Evolutionary conservation across 2,888 invertebrate species (phyloP).

Genomic region (Mythimna ferrago): DNA sequence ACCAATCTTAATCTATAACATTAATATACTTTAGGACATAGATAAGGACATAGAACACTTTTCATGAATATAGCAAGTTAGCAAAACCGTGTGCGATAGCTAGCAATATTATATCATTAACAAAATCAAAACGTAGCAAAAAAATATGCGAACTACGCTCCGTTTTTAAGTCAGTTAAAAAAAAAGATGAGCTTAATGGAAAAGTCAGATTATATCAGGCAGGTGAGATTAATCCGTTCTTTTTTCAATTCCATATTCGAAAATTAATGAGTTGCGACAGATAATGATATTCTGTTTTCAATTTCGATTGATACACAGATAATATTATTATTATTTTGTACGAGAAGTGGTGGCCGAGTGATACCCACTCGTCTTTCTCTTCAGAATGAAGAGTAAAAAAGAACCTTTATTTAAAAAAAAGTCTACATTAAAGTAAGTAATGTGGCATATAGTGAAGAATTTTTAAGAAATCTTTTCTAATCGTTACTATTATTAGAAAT

Average conservation of each 20-base stretch:
- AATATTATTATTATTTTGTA: too few relatives aligned
- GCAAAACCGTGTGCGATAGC: neutral
- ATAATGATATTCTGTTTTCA: conserved; percentile 36
- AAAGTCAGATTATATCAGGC: conserved; percentile 40
- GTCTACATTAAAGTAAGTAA: too few relatives aligned
- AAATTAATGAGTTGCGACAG: conserved; percentile 21
- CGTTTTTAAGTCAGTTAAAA: conserved; percentile 8
- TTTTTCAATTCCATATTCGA: conserved; percentile 34
- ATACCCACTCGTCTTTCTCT: too few relatives aligned
- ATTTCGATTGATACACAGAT: conserved; percentile 11
- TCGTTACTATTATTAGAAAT: too few relatives aligned
- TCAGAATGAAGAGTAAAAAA: too few relatives aligned
- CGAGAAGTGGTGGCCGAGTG: neutral
- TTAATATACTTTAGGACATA: neutral
- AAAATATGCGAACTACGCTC: neutral
- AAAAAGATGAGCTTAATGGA: conserved; percentile 38
- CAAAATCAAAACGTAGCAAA: conserved; percentile 6
- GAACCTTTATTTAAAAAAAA: too few relatives aligned
- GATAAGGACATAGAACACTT: neutral
- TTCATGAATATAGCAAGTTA: too few relatives aligned
- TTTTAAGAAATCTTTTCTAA: too few relatives aligned
- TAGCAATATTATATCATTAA: neutral
- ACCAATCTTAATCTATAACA: too few relatives aligned
- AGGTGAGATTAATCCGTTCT: conserved; percentile 48
- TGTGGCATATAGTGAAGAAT: too few relatives aligned